A percentile compares a stretch with the other conserved stretches of the same genome.
Conservation (phyloP, 2,888 invertebrate species). For the Apamea epomidion region DNA sequence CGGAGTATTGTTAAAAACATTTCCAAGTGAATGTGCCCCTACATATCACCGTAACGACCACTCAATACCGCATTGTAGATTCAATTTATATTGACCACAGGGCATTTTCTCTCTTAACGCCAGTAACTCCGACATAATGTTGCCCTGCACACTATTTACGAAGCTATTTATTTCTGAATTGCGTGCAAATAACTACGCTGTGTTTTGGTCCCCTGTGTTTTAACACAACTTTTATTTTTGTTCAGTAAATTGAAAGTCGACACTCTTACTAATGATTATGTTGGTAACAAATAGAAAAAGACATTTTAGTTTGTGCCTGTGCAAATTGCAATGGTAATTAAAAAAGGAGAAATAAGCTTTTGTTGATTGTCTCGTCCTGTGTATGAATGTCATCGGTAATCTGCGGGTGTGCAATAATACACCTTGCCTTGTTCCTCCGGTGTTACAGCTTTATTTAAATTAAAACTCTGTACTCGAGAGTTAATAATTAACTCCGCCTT, state of each 20-base stretch:
- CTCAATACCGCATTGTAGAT: slow-evolving; percentile 82
- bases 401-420: slow-evolving; percentile 3
- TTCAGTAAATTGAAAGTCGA: slow-evolving; percentile 53
- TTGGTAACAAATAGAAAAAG: slow-evolving; percentile 31
- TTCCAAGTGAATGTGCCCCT: slow-evolving; percentile 72
- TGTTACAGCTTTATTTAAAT: background rate
- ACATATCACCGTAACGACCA: slow-evolving; percentile 84
- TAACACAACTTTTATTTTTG: slow-evolving; percentile 46
- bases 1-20: slow-evolving; percentile 68
- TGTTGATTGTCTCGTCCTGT: background rate
- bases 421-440: background rate
- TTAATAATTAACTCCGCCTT: background rate
- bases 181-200: slow-evolving; percentile 63
- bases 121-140: slow-evolving; percentile 67
- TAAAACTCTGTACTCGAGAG: background rate
- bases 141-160: slow-evolving; percentile 72
- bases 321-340: slow-evolving; percentile 34
- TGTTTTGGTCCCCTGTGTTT: slow-evolving; percentile 52
- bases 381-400: slow-evolving; percentile 1
- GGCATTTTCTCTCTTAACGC: slow-evolving; percentile 79
- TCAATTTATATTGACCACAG: slow-evolving; percentile 86
- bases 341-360: slow-evolving; percentile 18
- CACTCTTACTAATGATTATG: slow-evolving; percentile 57
- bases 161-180: slow-evolving; percentile 78
- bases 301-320: slow-evolving; percentile 8